phyloP scores from a whole-genome alignment of 1,140 invertebrate species.

The Ceratina australensis region DNA sequence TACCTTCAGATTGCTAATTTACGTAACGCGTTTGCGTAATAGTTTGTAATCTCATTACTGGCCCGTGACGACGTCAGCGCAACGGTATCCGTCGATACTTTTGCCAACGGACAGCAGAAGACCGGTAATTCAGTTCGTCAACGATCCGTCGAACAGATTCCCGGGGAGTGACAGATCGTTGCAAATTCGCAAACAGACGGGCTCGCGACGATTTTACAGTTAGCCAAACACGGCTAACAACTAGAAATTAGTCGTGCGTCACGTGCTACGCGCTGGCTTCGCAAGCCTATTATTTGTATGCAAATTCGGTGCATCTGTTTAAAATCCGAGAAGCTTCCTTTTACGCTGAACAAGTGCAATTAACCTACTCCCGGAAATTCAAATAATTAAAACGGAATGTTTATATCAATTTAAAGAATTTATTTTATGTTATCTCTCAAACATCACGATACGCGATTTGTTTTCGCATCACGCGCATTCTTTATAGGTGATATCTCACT shows the following conservation, averaged over 20 bases:
- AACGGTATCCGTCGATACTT: neutral
- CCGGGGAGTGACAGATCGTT: slow-evolving; percentile 23
- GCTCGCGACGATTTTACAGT: slow-evolving; percentile 47
- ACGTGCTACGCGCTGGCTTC: neutral
- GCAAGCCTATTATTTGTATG: slow-evolving; percentile 34
- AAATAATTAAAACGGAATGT: no score
- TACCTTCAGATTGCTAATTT: slow-evolving; percentile 3
- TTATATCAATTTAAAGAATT: no score
- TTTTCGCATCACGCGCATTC: no score
- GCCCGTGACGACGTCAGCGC: neutral
- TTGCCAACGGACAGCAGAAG: neutral
- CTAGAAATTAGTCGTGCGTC: slow-evolving; percentile 39
- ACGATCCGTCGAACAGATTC: slow-evolving; percentile 14
- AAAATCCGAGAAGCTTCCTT: neutral
- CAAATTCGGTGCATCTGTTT: slow-evolving; percentile 45
- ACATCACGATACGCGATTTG: no score
- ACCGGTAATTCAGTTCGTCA: neutral
- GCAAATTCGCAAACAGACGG: slow-evolving; percentile 31
- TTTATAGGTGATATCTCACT: no score
- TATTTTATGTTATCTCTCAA: no score
- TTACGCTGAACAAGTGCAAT: neutral
- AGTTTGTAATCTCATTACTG: slow-evolving; percentile 3
- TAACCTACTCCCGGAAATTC: neutral
- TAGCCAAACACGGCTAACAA: slow-evolving; percentile 33
- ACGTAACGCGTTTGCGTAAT: slow-evolving; percentile 39